A percentile compares a stretch with the other conserved stretches of the same genome.
These are phyloP conservation scores for Oophaga sylvatica DNA, from an alignment of 2,797 vertebrate species.

Conservation along the genomic window DNA sequence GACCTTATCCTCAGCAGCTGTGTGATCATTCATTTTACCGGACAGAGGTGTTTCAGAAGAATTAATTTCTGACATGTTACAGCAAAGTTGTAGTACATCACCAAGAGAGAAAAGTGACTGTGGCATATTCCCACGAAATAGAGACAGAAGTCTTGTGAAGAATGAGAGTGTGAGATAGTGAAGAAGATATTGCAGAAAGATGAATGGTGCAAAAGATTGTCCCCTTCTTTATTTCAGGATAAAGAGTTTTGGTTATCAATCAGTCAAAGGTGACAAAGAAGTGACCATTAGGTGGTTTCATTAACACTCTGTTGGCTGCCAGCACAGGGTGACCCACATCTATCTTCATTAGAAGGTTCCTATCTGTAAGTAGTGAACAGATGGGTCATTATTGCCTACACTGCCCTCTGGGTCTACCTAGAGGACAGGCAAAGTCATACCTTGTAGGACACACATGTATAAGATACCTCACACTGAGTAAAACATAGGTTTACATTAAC, in stretches of 20 bases:
- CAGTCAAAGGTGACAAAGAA: conserved; percentile 76
- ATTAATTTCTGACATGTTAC: conserved; percentile 57
- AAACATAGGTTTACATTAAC: conserved; percentile 60
- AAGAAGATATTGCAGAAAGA: conserved; percentile 65
- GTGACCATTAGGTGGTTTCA: conserved; percentile 86
- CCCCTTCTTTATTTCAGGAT: conserved; percentile 73
- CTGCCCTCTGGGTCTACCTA: conserved; percentile 83
- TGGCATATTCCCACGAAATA: conserved; percentile 50
- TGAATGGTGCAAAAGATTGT: conserved; percentile 70
- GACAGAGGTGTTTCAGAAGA: conserved; percentile 57
- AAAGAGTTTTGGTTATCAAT: conserved; percentile 75
- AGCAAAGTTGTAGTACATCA: conserved; percentile 62
- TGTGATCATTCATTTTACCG: conserved; percentile 58
- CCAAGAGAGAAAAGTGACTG: conserved; percentile 57
- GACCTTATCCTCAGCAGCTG: conserved; percentile 59
- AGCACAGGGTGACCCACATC: conserved; percentile 85
- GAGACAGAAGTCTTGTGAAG: conserved; percentile 63
- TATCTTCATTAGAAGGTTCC: conserved; percentile 95
- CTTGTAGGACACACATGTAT: conserved; percentile 63
- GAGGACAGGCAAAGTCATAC: conserved; percentile 80
- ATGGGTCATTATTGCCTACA: conserved; percentile 88
- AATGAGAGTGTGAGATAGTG: conserved; percentile 56
- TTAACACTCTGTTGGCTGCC: conserved; percentile 85
- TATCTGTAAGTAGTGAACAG: conserved; percentile 85
- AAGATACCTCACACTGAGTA: conserved; percentile 62